A percentile compares a stretch with the other conserved stretches of the same genome.
These are phyloP conservation scores for Trichomycterus rosablanca DNA, from an alignment of 2,113 vertebrate genomes.

Conservation along the genomic window DNA sequence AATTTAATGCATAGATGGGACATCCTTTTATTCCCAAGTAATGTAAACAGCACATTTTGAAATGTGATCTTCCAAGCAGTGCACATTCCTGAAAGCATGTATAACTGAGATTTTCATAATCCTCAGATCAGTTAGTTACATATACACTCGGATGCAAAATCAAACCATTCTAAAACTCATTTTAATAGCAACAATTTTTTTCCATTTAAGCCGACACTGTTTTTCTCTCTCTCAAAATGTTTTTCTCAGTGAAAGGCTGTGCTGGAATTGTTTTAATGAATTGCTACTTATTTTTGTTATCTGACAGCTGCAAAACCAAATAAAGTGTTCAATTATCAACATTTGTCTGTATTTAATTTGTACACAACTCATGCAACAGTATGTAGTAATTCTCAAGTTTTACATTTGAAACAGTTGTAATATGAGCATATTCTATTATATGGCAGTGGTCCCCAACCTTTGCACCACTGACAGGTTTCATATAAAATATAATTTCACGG, in stretches of 20 bases:
- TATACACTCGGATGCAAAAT: neutral
- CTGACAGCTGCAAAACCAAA: slow-evolving; percentile 63
- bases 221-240: slow-evolving; percentile 24
- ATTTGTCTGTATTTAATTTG: slow-evolving; percentile 13
- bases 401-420: too few relatives aligned
- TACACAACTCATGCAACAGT: neutral
- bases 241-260: slow-evolving; percentile 38
- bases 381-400: too few relatives aligned
- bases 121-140: too few relatives aligned
- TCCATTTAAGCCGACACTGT: slow-evolving; percentile 23
- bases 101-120: neutral
- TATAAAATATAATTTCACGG: too few relatives aligned
- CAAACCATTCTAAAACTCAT: neutral
- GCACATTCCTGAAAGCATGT: slow-evolving; percentile 10
- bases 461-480: too few relatives aligned
- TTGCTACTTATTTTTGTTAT: slow-evolving; percentile 48
- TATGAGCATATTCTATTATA: too few relatives aligned
- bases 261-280: slow-evolving; percentile 39
- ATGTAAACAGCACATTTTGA: slow-evolving; percentile 10
- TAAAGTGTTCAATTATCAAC: slow-evolving; percentile 56
- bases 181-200: neutral
- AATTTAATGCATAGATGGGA: slow-evolving; percentile 12
- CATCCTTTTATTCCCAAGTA: slow-evolving; percentile 38
- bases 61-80: too few relatives aligned
- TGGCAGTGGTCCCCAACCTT: too few relatives aligned